Evolutionary conservation across 2,888 invertebrate genomes (phyloP), one percentile per base, ranked within the genome.

Genomic region (Mactromeris polynyma): DNA sequence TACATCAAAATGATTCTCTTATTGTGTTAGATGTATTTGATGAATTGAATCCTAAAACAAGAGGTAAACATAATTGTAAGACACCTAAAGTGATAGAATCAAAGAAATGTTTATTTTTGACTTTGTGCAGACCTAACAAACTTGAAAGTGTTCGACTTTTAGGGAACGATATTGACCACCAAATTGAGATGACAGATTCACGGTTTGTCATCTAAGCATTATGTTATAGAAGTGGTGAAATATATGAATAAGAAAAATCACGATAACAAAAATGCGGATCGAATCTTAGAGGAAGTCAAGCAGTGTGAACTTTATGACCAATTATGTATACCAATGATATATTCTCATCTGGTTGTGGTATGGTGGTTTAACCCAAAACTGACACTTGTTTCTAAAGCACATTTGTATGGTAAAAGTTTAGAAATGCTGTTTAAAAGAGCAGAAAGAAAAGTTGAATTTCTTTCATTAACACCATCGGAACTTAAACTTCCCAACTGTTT

Each of bases 371-470:
- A 64, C 26, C 9, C 3, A 26, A 64, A 21, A 26, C 26, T 64
- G 58, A 26, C 58, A 7, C 26, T 7, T 9, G 6, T 64, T n/a
- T 64, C 58, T 21, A 9, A 9, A 64, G 21, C 58, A 26, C n/a
- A 7, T 21, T 6, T 64, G n/a, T 64, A 64, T 26, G 4, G 26
- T 4, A n/a, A 64, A 4, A 64, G n/a, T 26, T 26, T 64, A 64
- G 58, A 64, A n/a, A 64, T 64, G 58, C 26, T 64, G n/a, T 64
- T 64, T 64, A 26, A 64, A 26, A 64, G 58, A 64, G 58, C 58
- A 26, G 26, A n/a, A 26, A n/a, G 11, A 64, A 64, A 64, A n/a
- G 26, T 64, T 7, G 7, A 64, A 1, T n/a, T 64, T 64, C 58
- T 26, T 1, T 26, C 6, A 64, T 64, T 26, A 64, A 26, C 58